phyloP scores from a whole-genome alignment of 2,888 invertebrate genomes.

The Alitta virens region DNA sequence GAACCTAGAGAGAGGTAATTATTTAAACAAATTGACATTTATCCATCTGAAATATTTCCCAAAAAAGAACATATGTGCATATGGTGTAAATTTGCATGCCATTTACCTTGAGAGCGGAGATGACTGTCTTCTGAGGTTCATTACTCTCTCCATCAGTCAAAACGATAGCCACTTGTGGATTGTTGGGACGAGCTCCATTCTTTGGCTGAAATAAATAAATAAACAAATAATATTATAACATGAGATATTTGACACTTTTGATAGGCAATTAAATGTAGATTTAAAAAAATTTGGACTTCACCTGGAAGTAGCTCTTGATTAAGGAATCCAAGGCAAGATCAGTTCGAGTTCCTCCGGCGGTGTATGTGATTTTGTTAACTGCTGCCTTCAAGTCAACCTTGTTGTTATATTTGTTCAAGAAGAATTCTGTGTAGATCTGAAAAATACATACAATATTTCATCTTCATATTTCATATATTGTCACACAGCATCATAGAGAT shows the following conservation, averaged over 20 bases:
- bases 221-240: not conserved
- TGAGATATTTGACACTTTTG: no score
- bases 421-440: not conserved
- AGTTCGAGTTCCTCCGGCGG: conserved; percentile 27
- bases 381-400: not conserved
- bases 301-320: conserved; percentile 2
- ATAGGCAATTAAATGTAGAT: no score
- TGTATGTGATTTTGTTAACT: conserved; percentile 4
- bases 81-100: not conserved
- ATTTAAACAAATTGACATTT: not conserved
- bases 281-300: no score
- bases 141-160: conserved; percentile 26
- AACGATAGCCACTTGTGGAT: conserved; percentile 21
- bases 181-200: conserved; percentile 22
- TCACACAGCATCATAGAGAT: no score
- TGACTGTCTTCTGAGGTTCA: not conserved
- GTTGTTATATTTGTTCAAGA: conserved; percentile 1
- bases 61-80: no score
- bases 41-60: not conserved
- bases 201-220: not conserved
- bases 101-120: not conserved
- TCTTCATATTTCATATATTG: no score
- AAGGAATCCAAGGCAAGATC: conserved; percentile 22
- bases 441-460: not conserved
- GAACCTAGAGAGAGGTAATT: not conserved